Evolutionary conservation across 2,113 vertebrate species (phyloP), one percentile per base, ranked within the genome.

Genomic region (Notothenia rossii): DNA sequence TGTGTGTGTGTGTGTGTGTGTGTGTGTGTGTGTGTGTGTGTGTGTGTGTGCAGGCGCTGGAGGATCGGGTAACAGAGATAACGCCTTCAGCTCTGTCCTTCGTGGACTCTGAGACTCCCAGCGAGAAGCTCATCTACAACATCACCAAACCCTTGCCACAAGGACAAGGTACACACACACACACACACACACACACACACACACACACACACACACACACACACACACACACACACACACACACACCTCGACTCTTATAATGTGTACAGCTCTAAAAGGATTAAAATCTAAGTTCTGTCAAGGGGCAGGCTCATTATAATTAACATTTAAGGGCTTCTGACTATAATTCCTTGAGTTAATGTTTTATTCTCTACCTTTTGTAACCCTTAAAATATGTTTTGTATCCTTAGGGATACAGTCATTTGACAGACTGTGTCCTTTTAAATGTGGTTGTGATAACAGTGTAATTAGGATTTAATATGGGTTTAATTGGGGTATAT

Each of bases 51-150:
- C 89, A 99, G 98, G 98, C 97, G 66, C 91, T 95, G 83, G 97
- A 99, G 93, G 96, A 99, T 83, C 95, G 93, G 0, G 92, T 97
- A 84, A 99, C 97, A 2, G 94, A 95, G 88, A 96, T 99, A 86
- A 95, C 95, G 10, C 91, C 97, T 3, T 93, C 95, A 66, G 96
- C 96, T 62, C 95, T 99, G 36, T 96, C 97, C 78, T 99, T 99
- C 86, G 33, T 96, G 68, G 97, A 97, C 88, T 92, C 96, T 0
- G 95, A 96, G 83, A 93, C 93, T 67, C 95, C 96, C 59, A 96
- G 91, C 18, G 92, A 96, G 64, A 96, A 97, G 84, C 95, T 98
- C 69, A 54, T 96, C 43, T 99, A 97, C 91, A 98, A 97, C 45
- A 93, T 99, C 93, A 99, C 98, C 12, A 92, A 92, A 63, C 96